These are phyloP conservation scores for Caracal caracal DNA, from an alignment of 2,113 vertebrate genomes.

Conservation along the genomic window DNA sequence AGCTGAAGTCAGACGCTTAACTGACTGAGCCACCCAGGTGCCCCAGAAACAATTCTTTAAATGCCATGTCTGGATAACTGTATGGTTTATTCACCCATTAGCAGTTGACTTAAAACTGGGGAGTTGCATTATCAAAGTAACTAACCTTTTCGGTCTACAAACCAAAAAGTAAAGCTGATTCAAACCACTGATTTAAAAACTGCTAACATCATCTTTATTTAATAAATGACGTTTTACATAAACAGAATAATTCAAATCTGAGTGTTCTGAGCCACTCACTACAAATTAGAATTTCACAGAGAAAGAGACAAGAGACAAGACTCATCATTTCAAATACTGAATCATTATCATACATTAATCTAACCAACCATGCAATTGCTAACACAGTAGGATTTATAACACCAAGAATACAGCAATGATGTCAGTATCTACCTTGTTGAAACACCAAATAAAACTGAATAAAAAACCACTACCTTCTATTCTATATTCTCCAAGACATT, in stretches of 20 bases:
- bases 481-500: neutral
- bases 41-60: neutral
- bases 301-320: slow-evolving; percentile 35
- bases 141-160: slow-evolving; percentile 31
- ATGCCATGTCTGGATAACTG: neutral
- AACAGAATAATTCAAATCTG: slow-evolving; percentile 67
- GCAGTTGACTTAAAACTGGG: neutral
- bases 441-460: neutral
- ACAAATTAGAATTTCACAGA: slow-evolving; percentile 70
- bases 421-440: neutral
- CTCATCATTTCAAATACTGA: slow-evolving; percentile 43
- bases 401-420: neutral
- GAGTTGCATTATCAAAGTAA: neutral
- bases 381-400: slow-evolving; percentile 22
- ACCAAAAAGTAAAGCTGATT: slow-evolving; percentile 32
- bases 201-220: slow-evolving; percentile 64
- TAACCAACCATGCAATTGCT: slow-evolving; percentile 13
- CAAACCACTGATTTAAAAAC: slow-evolving; percentile 65
- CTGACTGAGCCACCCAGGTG: too few species aligned
- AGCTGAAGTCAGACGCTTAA: too few species aligned
- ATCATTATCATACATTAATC: slow-evolving; percentile 47
- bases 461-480: neutral
- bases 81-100: neutral
- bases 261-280: slow-evolving; percentile 49
- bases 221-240: slow-evolving; percentile 61